Conservation (phyloP, 2,797 vertebrate species). For the Micrastur ruficollis region DNA sequence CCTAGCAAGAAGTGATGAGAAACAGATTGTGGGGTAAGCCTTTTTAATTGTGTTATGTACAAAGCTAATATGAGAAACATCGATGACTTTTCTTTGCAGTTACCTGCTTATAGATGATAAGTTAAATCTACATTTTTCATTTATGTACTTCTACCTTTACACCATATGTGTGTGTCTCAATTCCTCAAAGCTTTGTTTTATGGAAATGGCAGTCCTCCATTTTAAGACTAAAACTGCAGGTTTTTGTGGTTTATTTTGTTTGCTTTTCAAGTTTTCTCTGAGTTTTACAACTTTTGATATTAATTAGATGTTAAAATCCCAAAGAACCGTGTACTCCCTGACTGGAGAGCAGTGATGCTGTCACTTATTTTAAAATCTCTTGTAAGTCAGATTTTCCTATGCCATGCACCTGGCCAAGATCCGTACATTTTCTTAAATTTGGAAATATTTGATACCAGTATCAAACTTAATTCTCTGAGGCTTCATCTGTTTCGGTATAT, state of each 20-base stretch:
- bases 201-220: neutral
- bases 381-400: neutral
- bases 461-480: neutral
- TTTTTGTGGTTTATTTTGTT: neutral
- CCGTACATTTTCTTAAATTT: neutral
- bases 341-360: neutral
- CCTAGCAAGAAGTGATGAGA: neutral
- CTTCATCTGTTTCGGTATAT: neutral
- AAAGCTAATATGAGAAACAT: neutral
- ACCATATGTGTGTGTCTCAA: fast-evolving
- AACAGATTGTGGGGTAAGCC: neutral
- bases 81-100: neutral
- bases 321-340: neutral
- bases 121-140: neutral
- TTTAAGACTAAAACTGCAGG: neutral
- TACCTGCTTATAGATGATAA: neutral
- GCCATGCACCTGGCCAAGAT: neutral
- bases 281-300: neutral
- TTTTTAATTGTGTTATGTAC: neutral
- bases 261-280: neutral
- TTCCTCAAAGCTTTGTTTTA: neutral
- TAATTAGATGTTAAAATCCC: neutral
- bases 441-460: neutral
- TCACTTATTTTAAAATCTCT: neutral
- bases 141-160: neutral